Percentiles rank a stretch among this genome's conserved stretches.
Conservation (phyloP, 2,797 vertebrate species). For the Danio jaintianensis region DNA sequence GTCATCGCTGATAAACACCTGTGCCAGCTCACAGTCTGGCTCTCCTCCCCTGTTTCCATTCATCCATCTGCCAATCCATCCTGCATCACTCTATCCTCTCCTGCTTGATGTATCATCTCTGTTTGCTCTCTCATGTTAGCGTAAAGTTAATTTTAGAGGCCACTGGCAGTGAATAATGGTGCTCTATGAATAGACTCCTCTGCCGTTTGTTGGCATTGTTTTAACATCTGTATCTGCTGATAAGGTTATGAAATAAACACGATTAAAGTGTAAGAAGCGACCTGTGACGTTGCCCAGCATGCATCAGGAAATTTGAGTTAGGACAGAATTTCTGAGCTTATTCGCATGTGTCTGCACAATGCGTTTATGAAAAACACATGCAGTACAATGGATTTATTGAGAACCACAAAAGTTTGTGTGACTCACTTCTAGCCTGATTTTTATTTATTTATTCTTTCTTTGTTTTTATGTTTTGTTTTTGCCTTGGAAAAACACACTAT, state of each 20-base stretch:
- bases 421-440: constrained; percentile 23
- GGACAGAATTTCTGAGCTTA: neutral
- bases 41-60: constrained; percentile 37
- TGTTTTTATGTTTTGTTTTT: constrained; percentile 32
- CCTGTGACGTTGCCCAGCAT: neutral
- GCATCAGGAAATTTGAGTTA: constrained; percentile 13
- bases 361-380: constrained; percentile 10
- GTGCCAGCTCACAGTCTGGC: constrained; percentile 50
- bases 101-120: constrained; percentile 47
- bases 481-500: neutral
- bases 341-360: neutral
- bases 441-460: constrained; percentile 18
- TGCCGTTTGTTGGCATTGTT: constrained; percentile 16
- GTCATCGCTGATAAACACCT: constrained; percentile 56
- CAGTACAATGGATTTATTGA: constrained; percentile 17
- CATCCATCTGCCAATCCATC: constrained; percentile 51
- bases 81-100: constrained; percentile 46
- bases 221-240: constrained; percentile 27
- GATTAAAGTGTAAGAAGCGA: neutral
- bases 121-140: constrained; percentile 45
- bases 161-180: constrained; percentile 42
- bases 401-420: neutral
- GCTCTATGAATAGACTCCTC: constrained; percentile 34
- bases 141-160: constrained; percentile 46
- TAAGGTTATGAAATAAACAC: constrained; percentile 23